These are phyloP conservation scores for Cyphomyrus plagiostoma DNA, from an alignment of 2,113 vertebrate genomes.

Conservation along the genomic window DNA sequence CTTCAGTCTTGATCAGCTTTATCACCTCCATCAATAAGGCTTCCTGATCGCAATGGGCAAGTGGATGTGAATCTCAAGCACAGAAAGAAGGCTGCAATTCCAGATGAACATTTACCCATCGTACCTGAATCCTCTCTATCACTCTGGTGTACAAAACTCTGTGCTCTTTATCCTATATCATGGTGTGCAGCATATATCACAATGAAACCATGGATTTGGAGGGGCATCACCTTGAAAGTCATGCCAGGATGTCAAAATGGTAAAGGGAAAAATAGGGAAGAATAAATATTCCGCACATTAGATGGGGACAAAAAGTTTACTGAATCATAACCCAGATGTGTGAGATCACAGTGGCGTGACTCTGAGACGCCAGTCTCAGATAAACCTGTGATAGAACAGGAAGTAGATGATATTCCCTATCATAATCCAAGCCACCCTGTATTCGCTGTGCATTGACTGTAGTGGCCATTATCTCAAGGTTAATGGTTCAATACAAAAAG, in stretches of 20 bases:
- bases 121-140: not conserved
- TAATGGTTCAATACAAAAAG: not conserved
- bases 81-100: not conserved
- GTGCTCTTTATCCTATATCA: not conserved
- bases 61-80: not conserved
- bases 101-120: constrained; percentile 1
- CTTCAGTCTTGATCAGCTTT: constrained; percentile 29
- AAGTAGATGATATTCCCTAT: not conserved
- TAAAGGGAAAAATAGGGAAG: not conserved
- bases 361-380: not conserved
- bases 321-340: not conserved
- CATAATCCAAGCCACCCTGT: not conserved
- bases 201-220: not conserved
- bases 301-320: not conserved
- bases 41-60: constrained; percentile 16
- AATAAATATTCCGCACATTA: not conserved
- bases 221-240: not conserved
- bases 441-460: not conserved
- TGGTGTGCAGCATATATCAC: not conserved
- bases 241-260: not conserved
- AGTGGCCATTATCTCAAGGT: not conserved
- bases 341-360: not conserved
- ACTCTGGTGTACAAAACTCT: not conserved
- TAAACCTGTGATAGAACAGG: not conserved
- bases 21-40: constrained; percentile 48